phyloP scores from a whole-genome alignment of 2,113 vertebrate species.

The Sebastes fasciatus region DNA sequence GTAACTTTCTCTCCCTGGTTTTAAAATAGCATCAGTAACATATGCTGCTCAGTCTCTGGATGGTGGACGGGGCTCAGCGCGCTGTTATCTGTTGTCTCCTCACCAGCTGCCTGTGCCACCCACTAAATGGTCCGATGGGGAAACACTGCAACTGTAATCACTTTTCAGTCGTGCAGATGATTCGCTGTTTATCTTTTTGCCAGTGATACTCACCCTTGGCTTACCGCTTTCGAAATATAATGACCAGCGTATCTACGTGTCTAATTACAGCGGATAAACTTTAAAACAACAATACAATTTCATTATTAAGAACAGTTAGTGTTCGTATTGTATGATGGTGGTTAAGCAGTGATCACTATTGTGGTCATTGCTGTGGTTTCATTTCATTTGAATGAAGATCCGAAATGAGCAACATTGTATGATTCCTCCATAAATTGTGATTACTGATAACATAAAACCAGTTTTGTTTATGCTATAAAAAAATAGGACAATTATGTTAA shows the following conservation, averaged over 20 bases:
- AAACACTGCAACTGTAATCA: conserved; percentile 70
- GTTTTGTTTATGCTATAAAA: conserved; percentile 18
- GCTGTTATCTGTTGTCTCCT: conserved; percentile 61
- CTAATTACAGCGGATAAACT: conserved; percentile 18
- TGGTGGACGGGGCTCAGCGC: conserved; percentile 37
- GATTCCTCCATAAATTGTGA: conserved; percentile 24
- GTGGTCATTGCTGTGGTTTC: conserved; percentile 20
- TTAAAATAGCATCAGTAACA: conserved; percentile 61
- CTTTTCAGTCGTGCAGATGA: conserved; percentile 63
- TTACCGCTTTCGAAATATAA: conserved; percentile 46
- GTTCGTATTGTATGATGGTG: background rate
- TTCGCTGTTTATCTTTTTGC: conserved; percentile 58
- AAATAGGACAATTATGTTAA: conserved; percentile 2
- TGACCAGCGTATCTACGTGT: conserved; percentile 37
- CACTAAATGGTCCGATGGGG: conserved; percentile 70
- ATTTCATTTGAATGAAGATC: conserved; percentile 14
- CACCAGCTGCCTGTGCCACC: conserved; percentile 67
- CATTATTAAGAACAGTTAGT: conserved; percentile 8
- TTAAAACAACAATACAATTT: conserved; percentile 3
- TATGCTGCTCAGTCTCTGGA: conserved; percentile 59
- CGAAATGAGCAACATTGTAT: conserved; percentile 37
- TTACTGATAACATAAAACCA: background rate
- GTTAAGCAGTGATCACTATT: conserved; percentile 21
- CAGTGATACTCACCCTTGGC: conserved; percentile 42
- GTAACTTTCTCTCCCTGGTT: conserved; percentile 42